Percentiles rank a stretch among this genome's conserved stretches.
Evolutionary conservation across 1,140 invertebrate genomes (phyloP).

Genomic region (Yoshiicerus persimilis): DNA sequence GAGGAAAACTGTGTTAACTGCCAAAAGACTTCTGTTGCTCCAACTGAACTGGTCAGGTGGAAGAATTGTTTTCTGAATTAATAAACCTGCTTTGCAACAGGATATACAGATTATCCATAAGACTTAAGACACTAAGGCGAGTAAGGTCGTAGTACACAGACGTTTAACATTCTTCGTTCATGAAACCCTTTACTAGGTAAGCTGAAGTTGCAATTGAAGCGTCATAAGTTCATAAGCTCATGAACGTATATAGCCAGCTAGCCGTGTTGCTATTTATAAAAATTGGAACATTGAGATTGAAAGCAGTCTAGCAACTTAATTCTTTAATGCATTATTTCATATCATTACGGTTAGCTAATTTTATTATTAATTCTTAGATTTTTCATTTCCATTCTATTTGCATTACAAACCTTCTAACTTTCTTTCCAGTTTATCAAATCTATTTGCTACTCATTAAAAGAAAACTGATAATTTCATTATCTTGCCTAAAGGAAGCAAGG

Average conservation of each 20-base stretch:
- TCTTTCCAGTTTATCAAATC: neutral
- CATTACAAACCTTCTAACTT: neutral
- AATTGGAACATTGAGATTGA: neutral
- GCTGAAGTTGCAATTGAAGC: neutral
- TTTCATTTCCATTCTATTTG: neutral
- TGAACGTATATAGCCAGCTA: neutral
- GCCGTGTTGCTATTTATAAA: neutral
- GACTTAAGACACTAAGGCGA: no score
- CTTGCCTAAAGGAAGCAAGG: neutral
- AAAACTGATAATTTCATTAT: neutral
- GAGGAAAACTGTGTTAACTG: neutral
- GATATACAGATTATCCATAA: neutral
- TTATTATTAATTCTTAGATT: neutral
- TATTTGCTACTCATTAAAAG: neutral
- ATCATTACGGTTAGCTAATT: neutral
- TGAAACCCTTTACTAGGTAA: neutral
- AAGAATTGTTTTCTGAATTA: neutral
- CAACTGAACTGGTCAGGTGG: neutral
- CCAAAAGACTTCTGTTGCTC: neutral
- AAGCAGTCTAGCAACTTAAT: neutral
- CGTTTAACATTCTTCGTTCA: no score
- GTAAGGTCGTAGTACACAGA: neutral
- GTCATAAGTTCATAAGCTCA: neutral
- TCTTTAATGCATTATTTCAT: neutral
- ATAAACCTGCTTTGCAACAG: neutral